Evolutionary conservation across 2,888 invertebrate species (phyloP), one percentile per base, ranked within the genome.

Genomic region (Drosophila cracens): DNA sequence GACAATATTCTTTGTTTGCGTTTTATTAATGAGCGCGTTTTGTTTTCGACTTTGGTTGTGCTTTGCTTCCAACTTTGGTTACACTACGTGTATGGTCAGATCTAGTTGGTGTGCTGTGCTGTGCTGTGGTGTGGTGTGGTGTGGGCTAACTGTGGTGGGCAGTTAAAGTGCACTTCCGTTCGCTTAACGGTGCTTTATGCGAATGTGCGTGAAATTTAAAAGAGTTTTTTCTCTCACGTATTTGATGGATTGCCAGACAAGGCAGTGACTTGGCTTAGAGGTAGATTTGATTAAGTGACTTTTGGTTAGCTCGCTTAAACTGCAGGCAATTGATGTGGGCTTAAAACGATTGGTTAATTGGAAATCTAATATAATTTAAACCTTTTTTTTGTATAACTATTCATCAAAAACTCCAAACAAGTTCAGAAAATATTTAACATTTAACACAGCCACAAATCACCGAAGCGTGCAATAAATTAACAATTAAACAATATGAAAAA

Each of bases 21-120:
- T 85, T 82, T 89, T 87, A 83, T 82, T 87, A 87, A 83, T 89
- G 85, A 89, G 76, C 78, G 72, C 78, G 81, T 87, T 89, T 90
- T 80, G 79, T 79, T 74, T 74, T 53, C 67, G 52, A 61, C 65
- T 69, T 54, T 27, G 27, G 60, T 46, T 65, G 31, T n/a, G 54
- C 36, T 33, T 64, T 72, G 61, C 62, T 72, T 72, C 77, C 81
- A 81, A 66, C 40, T 77, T 76, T 80, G 65, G 52, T 68, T 38
- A n/a, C 13, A 13, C 70, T 53, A 25, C 49, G 21, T 53, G 33
- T 62, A 31, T 74, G 77, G 84, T 78, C 80, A 78, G 57, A 64
- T 54, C 29, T 52, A 54, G 62, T 65, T 62, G 49, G 66, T 79
- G 31, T 33, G 49, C 27, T 10, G 40, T 64, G 63, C 62, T 52